phyloP scores from a whole-genome alignment of 1,140 invertebrate species.

The Drosophila ercepeae region DNA sequence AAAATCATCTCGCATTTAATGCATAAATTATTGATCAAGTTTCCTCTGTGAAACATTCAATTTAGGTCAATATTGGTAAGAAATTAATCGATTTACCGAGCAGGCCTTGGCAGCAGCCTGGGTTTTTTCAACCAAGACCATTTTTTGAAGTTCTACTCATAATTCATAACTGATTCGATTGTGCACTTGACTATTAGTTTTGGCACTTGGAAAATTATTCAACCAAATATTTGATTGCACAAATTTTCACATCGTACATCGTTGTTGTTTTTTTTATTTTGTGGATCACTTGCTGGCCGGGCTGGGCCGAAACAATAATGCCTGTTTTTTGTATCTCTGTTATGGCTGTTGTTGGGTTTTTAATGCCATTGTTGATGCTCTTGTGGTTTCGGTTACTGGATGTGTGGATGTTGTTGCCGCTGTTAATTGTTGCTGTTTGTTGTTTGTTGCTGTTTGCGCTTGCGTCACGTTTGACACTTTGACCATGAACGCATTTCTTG shows the following conservation, averaged over 20 bases:
- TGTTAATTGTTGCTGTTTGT: slow-evolving; percentile 26
- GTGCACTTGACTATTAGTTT: neutral
- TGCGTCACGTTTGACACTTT: slow-evolving; percentile 62
- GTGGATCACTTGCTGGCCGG: slow-evolving; percentile 17
- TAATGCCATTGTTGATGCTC: slow-evolving; percentile 36
- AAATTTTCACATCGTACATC: slow-evolving; percentile 26
- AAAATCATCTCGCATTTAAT: neutral
- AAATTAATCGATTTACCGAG: slow-evolving; percentile 18
- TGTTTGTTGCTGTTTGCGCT: slow-evolving; percentile 29
- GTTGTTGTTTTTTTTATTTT: slow-evolving; percentile 11
- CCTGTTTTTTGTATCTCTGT: slow-evolving; percentile 7
- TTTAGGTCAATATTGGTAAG: slow-evolving; percentile 17
- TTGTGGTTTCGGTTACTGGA: too few species aligned
- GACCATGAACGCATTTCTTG: slow-evolving; percentile 79
- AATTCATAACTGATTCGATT: neutral
- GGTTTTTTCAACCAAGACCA: neutral
- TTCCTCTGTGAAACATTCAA: slow-evolving; percentile 4
- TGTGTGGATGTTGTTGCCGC: slow-evolving; percentile 20
- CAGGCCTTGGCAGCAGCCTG: neutral
- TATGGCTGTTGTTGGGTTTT: slow-evolving; percentile 16
- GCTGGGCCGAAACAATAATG: neutral
- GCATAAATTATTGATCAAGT: neutral
- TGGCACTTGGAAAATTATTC: slow-evolving; percentile 46
- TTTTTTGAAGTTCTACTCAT: neutral
- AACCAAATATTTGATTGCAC: slow-evolving; percentile 54